Conservation (phyloP, 2,888 invertebrate species). For the Atherix ibis region DNA sequence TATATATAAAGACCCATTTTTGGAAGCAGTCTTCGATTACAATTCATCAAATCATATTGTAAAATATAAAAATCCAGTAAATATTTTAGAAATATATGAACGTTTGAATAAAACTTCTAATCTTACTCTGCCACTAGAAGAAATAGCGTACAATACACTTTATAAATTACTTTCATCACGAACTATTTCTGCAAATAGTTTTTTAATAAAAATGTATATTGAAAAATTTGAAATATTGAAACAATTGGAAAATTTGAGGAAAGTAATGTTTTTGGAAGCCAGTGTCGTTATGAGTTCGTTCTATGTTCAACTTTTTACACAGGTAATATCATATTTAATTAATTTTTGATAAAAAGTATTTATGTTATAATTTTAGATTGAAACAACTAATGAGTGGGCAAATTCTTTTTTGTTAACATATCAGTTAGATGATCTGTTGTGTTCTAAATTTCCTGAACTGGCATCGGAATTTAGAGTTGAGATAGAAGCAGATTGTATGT, state of each 20-base stretch:
- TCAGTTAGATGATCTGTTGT: conserved; percentile 34
- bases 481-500: conserved; percentile 15
- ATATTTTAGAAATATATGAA: conserved; percentile 6
- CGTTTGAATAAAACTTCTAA: conserved; percentile 20
- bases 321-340: conserved; percentile 21
- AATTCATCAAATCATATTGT: too few relatives aligned
- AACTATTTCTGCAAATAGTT: conserved; percentile 29
- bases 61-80: too few relatives aligned
- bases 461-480: conserved; percentile 21
- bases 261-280: conserved; percentile 36
- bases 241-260: conserved; percentile 35
- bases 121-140: conserved; percentile 30
- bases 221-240: conserved; percentile 33
- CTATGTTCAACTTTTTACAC: conserved; percentile 33
- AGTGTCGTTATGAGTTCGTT: conserved; percentile 38
- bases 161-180: conserved; percentile 30
- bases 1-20: too few relatives aligned
- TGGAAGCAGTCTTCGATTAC: too few relatives aligned
- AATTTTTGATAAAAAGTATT: background rate
- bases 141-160: conserved; percentile 30
- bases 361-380: conserved; percentile 26
- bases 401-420: conserved; percentile 32
- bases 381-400: conserved; percentile 32
- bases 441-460: conserved; percentile 29
- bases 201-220: conserved; percentile 35